Conservation (phyloP, 2,888 invertebrate species). For the Pollenia angustigena region DNA sequence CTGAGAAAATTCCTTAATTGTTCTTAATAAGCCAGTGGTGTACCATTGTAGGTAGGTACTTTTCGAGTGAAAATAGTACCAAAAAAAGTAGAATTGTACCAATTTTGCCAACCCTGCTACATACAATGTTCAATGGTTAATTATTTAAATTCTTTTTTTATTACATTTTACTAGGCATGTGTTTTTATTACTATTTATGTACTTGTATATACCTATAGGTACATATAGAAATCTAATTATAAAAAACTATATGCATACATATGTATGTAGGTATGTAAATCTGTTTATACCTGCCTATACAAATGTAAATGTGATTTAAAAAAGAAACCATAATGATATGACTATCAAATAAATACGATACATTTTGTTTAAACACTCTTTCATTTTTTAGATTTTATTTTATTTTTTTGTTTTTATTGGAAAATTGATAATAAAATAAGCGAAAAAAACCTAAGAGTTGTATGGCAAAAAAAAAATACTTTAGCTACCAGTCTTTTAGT, state of each 20-base stretch:
- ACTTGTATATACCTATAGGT: neutral
- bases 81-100: too few relatives aligned
- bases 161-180: neutral
- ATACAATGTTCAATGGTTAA: constrained; percentile 15
- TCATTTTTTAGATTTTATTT: neutral
- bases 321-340: neutral
- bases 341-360: neutral
- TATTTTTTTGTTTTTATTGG: neutral
- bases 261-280: neutral
- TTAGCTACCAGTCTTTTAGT: constrained; percentile 30
- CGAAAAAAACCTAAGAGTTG: constrained; percentile 30
- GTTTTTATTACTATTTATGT: constrained; percentile 12
- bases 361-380: neutral
- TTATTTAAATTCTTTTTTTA: constrained; percentile 34
- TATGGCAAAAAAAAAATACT: constrained; percentile 26
- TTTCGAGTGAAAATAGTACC: too few relatives aligned
- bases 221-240: neutral
- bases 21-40: too few relatives aligned
- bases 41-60: too few relatives aligned
- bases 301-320: neutral
- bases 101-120: neutral
- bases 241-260: neutral
- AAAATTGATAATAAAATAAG: constrained; percentile 23
- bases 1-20: too few relatives aligned
- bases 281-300: neutral